A percentile compares a stretch with the other conserved stretches of the same genome.
phyloP scores from a whole-genome alignment of 2,113 vertebrate species.

The Brachyhypopomus occidentalis region DNA sequence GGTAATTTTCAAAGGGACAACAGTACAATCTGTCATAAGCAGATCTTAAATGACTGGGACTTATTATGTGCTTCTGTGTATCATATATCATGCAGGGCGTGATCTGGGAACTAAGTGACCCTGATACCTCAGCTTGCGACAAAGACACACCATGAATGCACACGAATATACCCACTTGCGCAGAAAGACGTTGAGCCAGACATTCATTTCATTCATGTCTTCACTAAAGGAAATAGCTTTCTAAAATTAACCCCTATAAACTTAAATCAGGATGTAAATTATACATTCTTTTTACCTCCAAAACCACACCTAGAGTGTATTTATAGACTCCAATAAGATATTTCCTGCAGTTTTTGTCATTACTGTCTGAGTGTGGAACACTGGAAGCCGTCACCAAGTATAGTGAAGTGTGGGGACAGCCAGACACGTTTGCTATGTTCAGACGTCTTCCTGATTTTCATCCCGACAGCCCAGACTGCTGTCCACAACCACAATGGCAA shows the following conservation, averaged over 20 bases:
- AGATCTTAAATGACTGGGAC: background rate
- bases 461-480: background rate
- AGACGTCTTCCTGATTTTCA: background rate
- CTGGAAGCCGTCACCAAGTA: background rate
- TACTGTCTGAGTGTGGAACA: conserved; percentile 15
- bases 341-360: conserved; percentile 53
- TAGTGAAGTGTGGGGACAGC: background rate
- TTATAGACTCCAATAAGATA: conserved; percentile 69
- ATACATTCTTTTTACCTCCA: conserved; percentile 70
- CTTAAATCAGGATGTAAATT: conserved; percentile 77
- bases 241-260: conserved; percentile 74
- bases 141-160: conserved; percentile 56
- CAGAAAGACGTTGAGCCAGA: conserved; percentile 57
- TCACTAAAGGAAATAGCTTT: conserved; percentile 77
- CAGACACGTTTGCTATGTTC: conserved; percentile 29
- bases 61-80: background rate
- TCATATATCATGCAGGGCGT: background rate
- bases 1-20: too few relatives aligned
- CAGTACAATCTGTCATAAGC: too few relatives aligned
- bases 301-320: conserved; percentile 70
- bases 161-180: conserved; percentile 47
- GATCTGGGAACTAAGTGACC: conserved; percentile 66
- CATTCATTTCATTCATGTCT: conserved; percentile 68
- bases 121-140: conserved; percentile 53
- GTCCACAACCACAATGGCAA: background rate